phyloP scores from a whole-genome alignment of 2,888 invertebrate genomes.

The Leptopilina syphax region DNA sequence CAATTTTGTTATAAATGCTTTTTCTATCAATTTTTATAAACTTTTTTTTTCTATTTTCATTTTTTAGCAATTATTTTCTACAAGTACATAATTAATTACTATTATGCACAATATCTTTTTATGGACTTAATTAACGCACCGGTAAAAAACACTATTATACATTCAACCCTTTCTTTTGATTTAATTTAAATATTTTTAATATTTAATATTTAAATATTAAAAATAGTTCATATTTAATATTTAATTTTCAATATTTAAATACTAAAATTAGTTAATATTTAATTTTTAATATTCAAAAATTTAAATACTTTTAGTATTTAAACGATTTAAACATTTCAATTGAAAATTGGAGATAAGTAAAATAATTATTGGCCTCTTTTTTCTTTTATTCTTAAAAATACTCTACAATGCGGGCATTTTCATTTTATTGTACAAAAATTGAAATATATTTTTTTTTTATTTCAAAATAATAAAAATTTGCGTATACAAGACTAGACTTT shows the following conservation, averaged over 20 bases:
- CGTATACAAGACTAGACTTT: constrained; percentile 13
- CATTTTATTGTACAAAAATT: constrained; percentile 8
- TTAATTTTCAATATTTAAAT: too few species aligned
- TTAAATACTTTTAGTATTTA: not conserved
- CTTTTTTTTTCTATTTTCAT: too few species aligned
- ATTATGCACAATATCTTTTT: too few species aligned
- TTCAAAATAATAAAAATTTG: constrained; percentile 21
- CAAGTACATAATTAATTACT: not conserved
- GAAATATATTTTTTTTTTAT: not conserved
- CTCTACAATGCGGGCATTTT: constrained; percentile 10
- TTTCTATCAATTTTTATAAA: not conserved
- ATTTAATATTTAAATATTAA: too few species aligned
- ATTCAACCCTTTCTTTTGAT: too few species aligned
- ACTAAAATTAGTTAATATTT: too few species aligned
- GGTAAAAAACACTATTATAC: too few species aligned
- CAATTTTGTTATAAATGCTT: not conserved
- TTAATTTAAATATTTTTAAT: too few species aligned
- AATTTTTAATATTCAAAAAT: too few species aligned
- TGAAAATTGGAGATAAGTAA: not conserved
- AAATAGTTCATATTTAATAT: too few species aligned
- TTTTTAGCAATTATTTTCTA: not conserved
- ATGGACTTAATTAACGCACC: not conserved
- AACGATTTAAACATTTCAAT: not conserved
- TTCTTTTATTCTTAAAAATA: constrained; percentile 30
- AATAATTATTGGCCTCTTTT: not conserved